These are phyloP conservation scores for Andinoacara biseriatus DNA, from an alignment of 2,113 vertebrate genomes.

Conservation along the genomic window DNA sequence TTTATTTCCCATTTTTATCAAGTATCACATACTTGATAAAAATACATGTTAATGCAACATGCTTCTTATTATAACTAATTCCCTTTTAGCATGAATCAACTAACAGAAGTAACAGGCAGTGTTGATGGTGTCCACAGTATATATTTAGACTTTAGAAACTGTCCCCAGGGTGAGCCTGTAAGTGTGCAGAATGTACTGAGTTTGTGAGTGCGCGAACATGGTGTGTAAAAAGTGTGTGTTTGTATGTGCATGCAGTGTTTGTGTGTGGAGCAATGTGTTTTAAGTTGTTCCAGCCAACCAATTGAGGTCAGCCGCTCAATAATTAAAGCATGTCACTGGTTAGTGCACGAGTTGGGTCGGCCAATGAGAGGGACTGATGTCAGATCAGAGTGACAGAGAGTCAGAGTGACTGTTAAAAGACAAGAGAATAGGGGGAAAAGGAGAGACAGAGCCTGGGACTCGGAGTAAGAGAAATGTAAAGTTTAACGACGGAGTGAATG, in stretches of 20 bases:
- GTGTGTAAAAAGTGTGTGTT: slow-evolving; percentile 36
- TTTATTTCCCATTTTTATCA: not conserved
- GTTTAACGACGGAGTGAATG: not conserved
- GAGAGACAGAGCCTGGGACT: slow-evolving; percentile 27
- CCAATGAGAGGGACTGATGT: slow-evolving; percentile 61
- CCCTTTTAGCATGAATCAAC: slow-evolving; percentile 49
- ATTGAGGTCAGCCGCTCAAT: slow-evolving; percentile 81
- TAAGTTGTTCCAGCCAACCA: slow-evolving; percentile 68
- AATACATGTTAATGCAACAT: not conserved
- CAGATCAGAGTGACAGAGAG: slow-evolving; percentile 48
- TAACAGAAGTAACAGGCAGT: slow-evolving; percentile 44
- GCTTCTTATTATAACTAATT: slow-evolving; percentile 7
- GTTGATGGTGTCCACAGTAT: slow-evolving; percentile 55
- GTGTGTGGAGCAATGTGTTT: slow-evolving; percentile 52
- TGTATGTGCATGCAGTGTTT: slow-evolving; percentile 21
- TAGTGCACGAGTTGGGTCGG: slow-evolving; percentile 58
- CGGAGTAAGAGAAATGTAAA: slow-evolving; percentile 22
- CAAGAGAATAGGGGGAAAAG: slow-evolving; percentile 22
- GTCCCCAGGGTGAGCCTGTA: slow-evolving; percentile 62
- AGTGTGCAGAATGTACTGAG: slow-evolving; percentile 49
- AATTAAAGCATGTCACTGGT: slow-evolving; percentile 79
- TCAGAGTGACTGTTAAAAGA: slow-evolving; percentile 27
- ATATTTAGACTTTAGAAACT: slow-evolving; percentile 68
- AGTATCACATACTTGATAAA: not conserved
- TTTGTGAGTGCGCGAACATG: slow-evolving; percentile 38